Evolutionary conservation across 2,797 vertebrate species (phyloP).

Genomic region (Mormyrops attenuatus): DNA sequence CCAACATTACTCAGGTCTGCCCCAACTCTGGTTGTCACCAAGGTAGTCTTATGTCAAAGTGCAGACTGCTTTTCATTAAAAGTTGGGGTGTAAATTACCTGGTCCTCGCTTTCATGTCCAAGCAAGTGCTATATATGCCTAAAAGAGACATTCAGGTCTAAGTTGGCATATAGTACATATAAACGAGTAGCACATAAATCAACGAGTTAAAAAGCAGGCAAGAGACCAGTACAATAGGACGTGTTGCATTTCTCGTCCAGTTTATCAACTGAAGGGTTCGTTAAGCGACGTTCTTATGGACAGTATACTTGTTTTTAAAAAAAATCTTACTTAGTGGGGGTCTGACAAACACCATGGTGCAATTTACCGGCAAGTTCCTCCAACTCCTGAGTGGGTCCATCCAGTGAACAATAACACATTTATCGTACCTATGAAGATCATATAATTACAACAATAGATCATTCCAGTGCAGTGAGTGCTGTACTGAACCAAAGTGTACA

Average conservation of each 20-base stretch:
- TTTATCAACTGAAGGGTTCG: constrained; percentile 64
- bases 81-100: neutral
- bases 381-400: constrained; percentile 31
- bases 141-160: neutral
- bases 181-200: neutral
- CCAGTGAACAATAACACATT: neutral
- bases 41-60: neutral
- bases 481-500: neutral
- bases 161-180: neutral
- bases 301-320: constrained; percentile 57
- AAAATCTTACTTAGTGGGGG: constrained; percentile 68
- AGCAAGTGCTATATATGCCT: neutral
- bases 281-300: constrained; percentile 71
- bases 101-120: neutral
- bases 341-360: constrained; percentile 66
- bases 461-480: constrained; percentile 14
- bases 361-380: constrained; percentile 54
- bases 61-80: neutral
- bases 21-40: neutral
- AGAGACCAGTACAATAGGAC: constrained; percentile 40
- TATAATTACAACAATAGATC: constrained; percentile 22
- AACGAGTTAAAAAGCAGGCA: neutral
- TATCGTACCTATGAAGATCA: constrained; percentile 6
- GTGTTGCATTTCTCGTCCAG: constrained; percentile 66
- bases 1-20: neutral